These are phyloP conservation scores for Botia kubotai DNA, from an alignment of 2,797 vertebrate genomes.

Conservation along the genomic window DNA sequence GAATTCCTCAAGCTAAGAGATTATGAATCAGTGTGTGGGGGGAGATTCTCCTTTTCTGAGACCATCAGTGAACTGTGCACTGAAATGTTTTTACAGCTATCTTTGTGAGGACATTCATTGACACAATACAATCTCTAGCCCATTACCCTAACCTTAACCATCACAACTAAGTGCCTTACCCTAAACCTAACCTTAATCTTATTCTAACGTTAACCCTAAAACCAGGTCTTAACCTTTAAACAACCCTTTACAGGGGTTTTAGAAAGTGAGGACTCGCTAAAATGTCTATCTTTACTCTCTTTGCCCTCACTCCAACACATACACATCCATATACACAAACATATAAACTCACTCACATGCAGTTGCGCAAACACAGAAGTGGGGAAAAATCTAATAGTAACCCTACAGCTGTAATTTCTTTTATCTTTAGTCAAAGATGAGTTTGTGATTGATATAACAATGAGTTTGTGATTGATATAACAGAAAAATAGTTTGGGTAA, in stretches of 20 bases:
- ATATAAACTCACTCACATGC: conserved; percentile 63
- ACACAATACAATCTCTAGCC: no score
- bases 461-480: conserved; percentile 45
- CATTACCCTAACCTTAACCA: no score
- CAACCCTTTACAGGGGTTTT: no score
- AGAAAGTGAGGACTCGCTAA: no score
- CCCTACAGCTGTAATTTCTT: not conserved
- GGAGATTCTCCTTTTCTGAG: conserved; percentile 50
- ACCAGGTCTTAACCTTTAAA: no score
- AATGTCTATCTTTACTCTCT: no score
- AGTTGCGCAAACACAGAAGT: conserved; percentile 3
- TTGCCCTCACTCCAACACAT: conserved; percentile 52
- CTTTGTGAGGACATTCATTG: no score
- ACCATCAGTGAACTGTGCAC: no score
- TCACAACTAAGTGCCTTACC: no score
- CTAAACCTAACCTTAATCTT: no score
- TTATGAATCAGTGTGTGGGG: conserved; percentile 87
- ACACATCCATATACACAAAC: conserved; percentile 61
- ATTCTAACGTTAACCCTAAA: no score
- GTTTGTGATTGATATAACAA: conserved; percentile 24
- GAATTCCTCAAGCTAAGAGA: conserved; percentile 87
- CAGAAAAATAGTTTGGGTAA: conserved; percentile 51
- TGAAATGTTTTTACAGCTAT: no score
- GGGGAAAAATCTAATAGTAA: not conserved
- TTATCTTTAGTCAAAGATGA: conserved; percentile 16